phyloP scores from a whole-genome alignment of 2,888 invertebrate species.

The Harpalus rufipes region DNA sequence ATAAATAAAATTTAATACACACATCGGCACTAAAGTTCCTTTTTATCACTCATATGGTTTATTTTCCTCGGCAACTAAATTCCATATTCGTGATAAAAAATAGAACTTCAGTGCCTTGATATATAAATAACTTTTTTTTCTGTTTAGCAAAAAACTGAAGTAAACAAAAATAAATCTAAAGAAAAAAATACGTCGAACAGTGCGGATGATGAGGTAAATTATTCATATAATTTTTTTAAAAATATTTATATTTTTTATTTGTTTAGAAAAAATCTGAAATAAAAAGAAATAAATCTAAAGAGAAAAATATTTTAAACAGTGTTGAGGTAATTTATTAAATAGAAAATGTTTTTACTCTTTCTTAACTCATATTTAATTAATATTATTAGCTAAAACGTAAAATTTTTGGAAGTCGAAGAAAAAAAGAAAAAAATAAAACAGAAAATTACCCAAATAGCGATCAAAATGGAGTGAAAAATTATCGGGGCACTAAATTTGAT shows the following conservation, averaged over 20 bases:
- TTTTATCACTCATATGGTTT: too few species aligned
- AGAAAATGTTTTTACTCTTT: neutral
- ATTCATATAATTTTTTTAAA: neutral
- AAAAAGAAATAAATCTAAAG: conserved; percentile 32
- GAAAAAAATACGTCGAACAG: too few species aligned
- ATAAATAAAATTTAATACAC: too few species aligned
- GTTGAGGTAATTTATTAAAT: neutral
- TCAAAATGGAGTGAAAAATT: conserved; percentile 33
- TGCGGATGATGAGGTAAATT: conserved; percentile 1
- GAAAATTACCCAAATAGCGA: neutral
- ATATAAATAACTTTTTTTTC: too few species aligned
- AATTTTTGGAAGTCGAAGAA: conserved; percentile 39
- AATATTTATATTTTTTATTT: too few species aligned
- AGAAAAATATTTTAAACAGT: neutral
- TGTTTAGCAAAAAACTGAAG: too few species aligned
- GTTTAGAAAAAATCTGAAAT: conserved; percentile 23
- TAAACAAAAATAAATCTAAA: too few species aligned
- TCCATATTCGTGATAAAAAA: too few species aligned
- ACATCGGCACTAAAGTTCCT: too few species aligned
- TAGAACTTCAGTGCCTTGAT: too few species aligned
- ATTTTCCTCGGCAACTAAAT: too few species aligned
- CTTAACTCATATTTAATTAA: neutral
- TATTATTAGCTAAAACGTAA: conserved; percentile 30
- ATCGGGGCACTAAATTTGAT: conserved; percentile 12
- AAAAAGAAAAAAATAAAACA: conserved; percentile 21